phyloP scores from a whole-genome alignment of 1,140 invertebrate genomes.

The Sesamia nonagrioides region DNA sequence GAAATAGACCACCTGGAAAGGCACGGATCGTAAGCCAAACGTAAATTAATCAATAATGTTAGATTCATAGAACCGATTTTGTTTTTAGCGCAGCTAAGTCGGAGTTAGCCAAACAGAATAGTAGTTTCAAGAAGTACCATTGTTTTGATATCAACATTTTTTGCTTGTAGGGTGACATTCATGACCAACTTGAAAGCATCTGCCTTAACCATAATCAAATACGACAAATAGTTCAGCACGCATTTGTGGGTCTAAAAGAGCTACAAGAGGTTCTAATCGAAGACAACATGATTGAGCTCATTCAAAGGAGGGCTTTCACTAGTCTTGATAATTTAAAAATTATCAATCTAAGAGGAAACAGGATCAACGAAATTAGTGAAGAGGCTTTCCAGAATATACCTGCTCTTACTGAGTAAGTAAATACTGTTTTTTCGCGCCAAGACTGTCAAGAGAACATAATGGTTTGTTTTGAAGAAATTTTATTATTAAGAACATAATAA shows the following conservation, averaged over 20 bases:
- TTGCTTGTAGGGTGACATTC: conserved; percentile 91
- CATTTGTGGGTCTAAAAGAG: conserved; percentile 92
- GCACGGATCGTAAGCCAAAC: no score
- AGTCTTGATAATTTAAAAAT: conserved; percentile 92
- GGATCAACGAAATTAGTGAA: conserved; percentile 91
- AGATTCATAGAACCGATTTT: no score
- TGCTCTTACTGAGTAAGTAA: conserved; percentile 90
- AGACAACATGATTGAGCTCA: conserved; percentile 92
- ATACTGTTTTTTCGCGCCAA: no score
- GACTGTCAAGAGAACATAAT: no score
- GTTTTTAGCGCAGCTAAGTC: no score
- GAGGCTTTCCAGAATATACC: conserved; percentile 95
- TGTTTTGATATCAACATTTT: no score
- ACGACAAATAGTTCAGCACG: conserved; percentile 91
- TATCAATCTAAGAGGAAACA: conserved; percentile 94
- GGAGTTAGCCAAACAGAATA: no score
- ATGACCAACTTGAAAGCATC: conserved; percentile 91
- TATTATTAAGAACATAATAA: no score
- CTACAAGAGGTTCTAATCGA: conserved; percentile 92
- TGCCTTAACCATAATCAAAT: conserved; percentile 94
- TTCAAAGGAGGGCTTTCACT: conserved; percentile 92
- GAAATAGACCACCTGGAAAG: no score
- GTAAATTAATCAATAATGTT: no score
- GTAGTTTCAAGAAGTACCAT: no score
- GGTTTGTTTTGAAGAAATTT: no score